Evolutionary conservation across 1,140 invertebrate genomes (phyloP).

Genomic region (Orchestia grillus): DNA sequence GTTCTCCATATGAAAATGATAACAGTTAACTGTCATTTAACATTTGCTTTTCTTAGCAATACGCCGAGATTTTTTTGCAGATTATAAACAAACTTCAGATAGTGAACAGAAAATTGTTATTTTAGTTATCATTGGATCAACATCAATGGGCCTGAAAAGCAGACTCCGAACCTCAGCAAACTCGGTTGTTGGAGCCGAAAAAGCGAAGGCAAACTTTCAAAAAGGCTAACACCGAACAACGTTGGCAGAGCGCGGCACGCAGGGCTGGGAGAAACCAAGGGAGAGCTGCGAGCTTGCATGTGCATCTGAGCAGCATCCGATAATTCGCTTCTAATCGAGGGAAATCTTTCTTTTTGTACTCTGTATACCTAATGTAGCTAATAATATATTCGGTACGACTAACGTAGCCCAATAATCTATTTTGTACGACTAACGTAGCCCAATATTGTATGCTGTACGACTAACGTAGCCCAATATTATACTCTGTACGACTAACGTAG

Average conservation of each 20-base stretch:
- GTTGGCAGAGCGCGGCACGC: neutral
- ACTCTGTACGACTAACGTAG: no score
- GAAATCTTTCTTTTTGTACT: no score
- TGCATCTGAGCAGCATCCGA: neutral
- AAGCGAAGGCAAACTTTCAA: neutral
- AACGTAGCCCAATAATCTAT: no score
- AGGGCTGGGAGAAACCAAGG: neutral
- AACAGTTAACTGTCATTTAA: neutral
- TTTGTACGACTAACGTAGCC: no score
- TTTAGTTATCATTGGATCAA: no score
- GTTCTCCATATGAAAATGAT: neutral
- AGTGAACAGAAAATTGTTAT: no score
- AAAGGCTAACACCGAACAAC: neutral
- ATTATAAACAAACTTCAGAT: no score
- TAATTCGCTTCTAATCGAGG: neutral
- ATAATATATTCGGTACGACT: no score
- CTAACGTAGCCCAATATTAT: no score
- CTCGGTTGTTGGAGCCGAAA: neutral
- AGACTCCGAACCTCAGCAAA: neutral
- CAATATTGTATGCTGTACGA: no score
- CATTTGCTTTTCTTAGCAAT: neutral
- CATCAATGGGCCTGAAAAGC: neutral
- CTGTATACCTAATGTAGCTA: no score
- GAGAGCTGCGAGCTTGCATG: neutral
- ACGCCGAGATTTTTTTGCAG: neutral